Evolutionary conservation across 2,113 vertebrate species (phyloP), one percentile per base, ranked within the genome.

Genomic region (Tyto alba): DNA sequence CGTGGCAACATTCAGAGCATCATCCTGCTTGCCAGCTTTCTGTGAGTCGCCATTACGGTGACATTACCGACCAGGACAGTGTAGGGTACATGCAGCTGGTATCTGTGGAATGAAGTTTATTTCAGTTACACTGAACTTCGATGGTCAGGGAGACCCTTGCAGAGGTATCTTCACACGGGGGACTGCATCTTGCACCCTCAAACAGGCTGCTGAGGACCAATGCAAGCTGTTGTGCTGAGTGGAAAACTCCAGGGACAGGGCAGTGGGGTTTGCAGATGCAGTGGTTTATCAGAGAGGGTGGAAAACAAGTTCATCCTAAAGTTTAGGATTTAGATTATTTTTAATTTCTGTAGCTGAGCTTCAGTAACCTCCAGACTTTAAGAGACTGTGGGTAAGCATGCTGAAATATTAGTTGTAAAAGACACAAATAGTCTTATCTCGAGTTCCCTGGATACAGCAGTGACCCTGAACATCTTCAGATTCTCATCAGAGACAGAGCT

Each of bases 71-170:
- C 16, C 53, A 68, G 90, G 21, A 34, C 38, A 89, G 21, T 0
- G 0, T 0, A 62, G 52, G 43, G 22, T 0, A 0, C 3, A 0
- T 38, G 26, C 29, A 55, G 0, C 30, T 3, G 0, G 10, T 77
- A 1, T 53, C 60, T 0, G 8, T 43, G 29, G 43, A 57, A 22
- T 57, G 32, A 77, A 50, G 41, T 57, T 83, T 45, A 11, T 69
- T 83, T 68, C 50, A n/a, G 48, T 43, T 68, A 15, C 8, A 12
- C 6, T 64, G 41, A 41, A 38, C 66, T 63, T 8, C 4, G 20
- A 36, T 84, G 75, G 53, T 56, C 53, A 63, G 66, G 40, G 40
- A 69, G 14, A 53, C 59, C 38, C 25, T 86, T 69, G 43, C 32
- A 60, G 53, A 59, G 76, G 22, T n/a, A 29, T 21, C 60, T 78